phyloP scores from a whole-genome alignment of 2,797 vertebrate genomes.

The Vireo griseus region DNA sequence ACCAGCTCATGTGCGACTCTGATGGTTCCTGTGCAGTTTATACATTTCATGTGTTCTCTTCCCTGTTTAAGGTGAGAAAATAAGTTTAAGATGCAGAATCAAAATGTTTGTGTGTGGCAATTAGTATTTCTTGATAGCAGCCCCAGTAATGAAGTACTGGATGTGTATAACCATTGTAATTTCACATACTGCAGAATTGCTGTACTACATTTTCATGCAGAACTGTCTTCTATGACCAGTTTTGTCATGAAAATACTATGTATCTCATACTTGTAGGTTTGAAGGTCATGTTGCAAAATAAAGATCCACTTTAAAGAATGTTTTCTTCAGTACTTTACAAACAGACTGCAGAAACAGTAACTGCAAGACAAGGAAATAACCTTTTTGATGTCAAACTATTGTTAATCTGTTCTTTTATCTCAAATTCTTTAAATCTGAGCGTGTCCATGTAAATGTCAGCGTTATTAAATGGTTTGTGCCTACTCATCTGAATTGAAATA shows the following conservation, averaged over 20 bases:
- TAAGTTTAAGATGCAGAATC: not conserved
- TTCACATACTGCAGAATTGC: not conserved
- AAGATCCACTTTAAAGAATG: not conserved
- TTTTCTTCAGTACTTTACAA: not conserved
- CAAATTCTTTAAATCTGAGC: not conserved
- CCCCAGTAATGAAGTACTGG: not conserved
- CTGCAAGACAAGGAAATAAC: not conserved
- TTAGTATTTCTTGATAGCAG: not conserved
- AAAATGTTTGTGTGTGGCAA: not conserved
- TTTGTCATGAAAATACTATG: not conserved
- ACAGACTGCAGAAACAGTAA: not conserved
- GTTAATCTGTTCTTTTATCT: not conserved
- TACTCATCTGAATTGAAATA: not conserved
- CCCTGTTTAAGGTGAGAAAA: conserved; percentile 89
- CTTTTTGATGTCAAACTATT: not conserved
- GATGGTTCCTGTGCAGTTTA: conserved; percentile 96
- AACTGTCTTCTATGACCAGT: not conserved
- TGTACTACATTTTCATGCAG: not conserved
- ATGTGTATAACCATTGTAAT: not conserved
- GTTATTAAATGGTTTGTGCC: not conserved
- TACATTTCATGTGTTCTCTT: conserved; percentile 97
- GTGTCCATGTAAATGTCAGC: not conserved
- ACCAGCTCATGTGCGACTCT: conserved; percentile 91
- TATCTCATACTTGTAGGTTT: not conserved
- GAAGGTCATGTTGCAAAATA: not conserved